These are phyloP conservation scores for Chamaetylas fuelleborni DNA, from an alignment of 2,113 vertebrate genomes.

Conservation along the genomic window DNA sequence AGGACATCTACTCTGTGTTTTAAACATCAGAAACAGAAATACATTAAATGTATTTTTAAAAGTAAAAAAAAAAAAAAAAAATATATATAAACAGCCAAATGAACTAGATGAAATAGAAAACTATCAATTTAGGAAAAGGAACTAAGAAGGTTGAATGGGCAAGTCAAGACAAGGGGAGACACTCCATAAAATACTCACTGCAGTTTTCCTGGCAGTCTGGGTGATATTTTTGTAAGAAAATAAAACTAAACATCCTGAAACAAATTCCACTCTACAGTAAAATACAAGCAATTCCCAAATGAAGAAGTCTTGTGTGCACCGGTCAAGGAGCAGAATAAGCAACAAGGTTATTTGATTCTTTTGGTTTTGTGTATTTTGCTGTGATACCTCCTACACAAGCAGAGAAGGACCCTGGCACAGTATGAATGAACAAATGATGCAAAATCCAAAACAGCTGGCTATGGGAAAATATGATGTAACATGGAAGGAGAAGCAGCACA, in stretches of 20 bases:
- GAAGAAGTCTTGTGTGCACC: background rate
- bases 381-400: background rate
- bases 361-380: background rate
- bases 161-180: background rate
- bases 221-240: constrained; percentile 18
- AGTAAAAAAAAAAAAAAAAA: background rate
- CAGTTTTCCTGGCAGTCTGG: background rate
- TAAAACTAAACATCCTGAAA: background rate
- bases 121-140: background rate
- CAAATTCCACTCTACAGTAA: background rate
- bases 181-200: constrained; percentile 16
- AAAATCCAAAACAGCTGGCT: background rate
- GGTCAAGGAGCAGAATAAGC: background rate
- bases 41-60: background rate
- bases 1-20: background rate
- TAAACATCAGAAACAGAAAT: background rate
- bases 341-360: background rate
- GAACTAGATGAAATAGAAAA: background rate
- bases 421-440: background rate
- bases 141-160: background rate
- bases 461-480: background rate
- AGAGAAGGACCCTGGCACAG: background rate
- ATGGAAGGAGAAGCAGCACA: background rate
- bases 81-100: background rate
- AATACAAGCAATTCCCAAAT: background rate